Evolutionary conservation across 2,113 vertebrate genomes (phyloP), one percentile per base, ranked within the genome.

Genomic region (Leptosomus discolor): DNA sequence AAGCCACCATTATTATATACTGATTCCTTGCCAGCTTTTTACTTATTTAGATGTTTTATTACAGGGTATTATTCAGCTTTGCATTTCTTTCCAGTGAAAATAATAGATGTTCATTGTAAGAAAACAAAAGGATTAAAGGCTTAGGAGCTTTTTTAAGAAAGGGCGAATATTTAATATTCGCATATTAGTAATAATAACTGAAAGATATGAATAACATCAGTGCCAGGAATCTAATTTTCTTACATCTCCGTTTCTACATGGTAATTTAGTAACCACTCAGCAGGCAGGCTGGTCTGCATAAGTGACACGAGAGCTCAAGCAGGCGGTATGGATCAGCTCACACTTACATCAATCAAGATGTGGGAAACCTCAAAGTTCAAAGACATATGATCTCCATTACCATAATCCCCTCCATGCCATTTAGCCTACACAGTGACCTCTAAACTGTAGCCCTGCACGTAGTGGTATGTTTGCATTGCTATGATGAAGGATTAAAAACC

Each of bases 51-150:
- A 45, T 16, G 43, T 58, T 90, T 78, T 58, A 36, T 51, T 84
- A 46, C 50, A 70, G 36, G 24, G 15, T 39, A 53, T 76, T 78
- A 34, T 34, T 56, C 63, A 63, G 61, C 30, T 91, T 90, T 61
- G 30, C 8, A 34, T 56, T 83, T 78, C 24, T 37, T 51, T 37
- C 37, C 46, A 67, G 26, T 8, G 46, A 73, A 74, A 43, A 54
- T 9, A 69, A 75, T 58, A 79, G 64, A 34, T 19, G 30, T 22
- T 29, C 27, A 32, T 20, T 73, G 58, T 24, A 74, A 68, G 74
- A 36, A 88, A 92, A 86, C 53, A 76, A 92, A 88, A 43, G 43
- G 50, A 79, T 88, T 88, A 92, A 93, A 88, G 45, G 48, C 21
- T 94, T 43, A 27, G 58, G 63, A 81, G 67, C 9, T 84, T 58